Evolutionary conservation across 2,113 vertebrate genomes (phyloP).

Genomic region (Tetrax tetrax): DNA sequence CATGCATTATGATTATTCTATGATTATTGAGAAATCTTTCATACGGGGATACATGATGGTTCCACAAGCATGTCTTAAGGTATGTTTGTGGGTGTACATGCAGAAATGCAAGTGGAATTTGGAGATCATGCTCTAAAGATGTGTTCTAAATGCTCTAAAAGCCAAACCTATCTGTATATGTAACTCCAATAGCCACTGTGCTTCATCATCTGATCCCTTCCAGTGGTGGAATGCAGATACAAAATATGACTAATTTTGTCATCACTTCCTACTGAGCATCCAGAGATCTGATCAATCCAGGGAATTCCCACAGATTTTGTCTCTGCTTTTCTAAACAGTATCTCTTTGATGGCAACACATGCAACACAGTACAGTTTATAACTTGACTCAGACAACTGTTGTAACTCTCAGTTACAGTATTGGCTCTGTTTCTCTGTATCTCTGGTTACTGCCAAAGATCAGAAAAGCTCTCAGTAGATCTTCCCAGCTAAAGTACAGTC

Average conservation of each 20-base stretch:
- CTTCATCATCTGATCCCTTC: background rate
- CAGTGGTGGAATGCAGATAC: background rate
- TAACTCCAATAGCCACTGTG: background rate
- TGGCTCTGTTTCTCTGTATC: background rate
- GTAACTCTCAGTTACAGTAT: background rate
- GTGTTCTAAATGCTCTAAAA: background rate
- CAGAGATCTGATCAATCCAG: background rate
- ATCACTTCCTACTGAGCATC: background rate
- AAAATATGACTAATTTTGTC: background rate
- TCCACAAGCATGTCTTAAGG: background rate
- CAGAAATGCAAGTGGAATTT: background rate
- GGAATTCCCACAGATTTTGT: background rate
- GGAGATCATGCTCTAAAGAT: background rate
- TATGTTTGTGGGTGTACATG: background rate
- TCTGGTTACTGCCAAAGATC: background rate
- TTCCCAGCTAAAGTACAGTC: background rate
- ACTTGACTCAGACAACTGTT: background rate
- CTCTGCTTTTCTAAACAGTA: background rate
- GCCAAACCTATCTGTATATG: background rate
- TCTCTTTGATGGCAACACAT: background rate
- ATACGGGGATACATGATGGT: background rate
- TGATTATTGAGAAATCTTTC: background rate
- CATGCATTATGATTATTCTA: background rate
- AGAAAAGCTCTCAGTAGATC: background rate
- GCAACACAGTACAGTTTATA: background rate